Percentiles rank a stretch among this genome's conserved stretches.
phyloP scores from a whole-genome alignment of 2,888 invertebrate genomes.

The Meloe dianella region DNA sequence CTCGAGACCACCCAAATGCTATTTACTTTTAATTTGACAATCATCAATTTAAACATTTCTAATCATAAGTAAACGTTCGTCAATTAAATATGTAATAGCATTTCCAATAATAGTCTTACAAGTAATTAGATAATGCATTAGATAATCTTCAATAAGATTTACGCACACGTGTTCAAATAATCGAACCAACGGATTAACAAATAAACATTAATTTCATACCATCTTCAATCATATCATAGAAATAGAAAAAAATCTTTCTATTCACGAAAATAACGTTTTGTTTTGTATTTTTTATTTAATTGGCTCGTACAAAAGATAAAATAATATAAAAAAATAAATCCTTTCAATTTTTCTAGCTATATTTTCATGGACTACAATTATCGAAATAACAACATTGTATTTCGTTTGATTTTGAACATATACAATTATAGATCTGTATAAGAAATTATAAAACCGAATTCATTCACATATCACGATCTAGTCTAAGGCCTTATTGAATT shows the following conservation, averaged over 20 bases:
- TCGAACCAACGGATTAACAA: background rate
- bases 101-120: background rate
- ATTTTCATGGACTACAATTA: background rate
- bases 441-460: background rate
- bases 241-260: background rate
- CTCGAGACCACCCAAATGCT: conserved; percentile 8
- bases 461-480: conserved; percentile 2
- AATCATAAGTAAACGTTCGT: conserved; percentile 12
- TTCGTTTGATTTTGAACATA: background rate
- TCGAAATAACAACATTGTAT: conserved; percentile 3
- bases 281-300: conserved; percentile 8
- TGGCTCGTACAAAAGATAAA: background rate
- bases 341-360: background rate
- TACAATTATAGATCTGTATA: background rate
- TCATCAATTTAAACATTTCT: conserved; percentile 10
- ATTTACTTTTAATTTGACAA: conserved; percentile 15
- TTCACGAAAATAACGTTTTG: conserved; percentile 1
- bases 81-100: conserved; percentile 10
- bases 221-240: conserved; percentile 11
- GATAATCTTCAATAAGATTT: background rate
- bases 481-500: conserved; percentile 23
- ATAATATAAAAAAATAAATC: background rate
- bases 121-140: background rate
- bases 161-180: background rate
- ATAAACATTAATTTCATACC: background rate